These are phyloP conservation scores for Alloscopus bannaensis DNA, from an alignment of 2,888 invertebrate genomes.

Conservation along the genomic window DNA sequence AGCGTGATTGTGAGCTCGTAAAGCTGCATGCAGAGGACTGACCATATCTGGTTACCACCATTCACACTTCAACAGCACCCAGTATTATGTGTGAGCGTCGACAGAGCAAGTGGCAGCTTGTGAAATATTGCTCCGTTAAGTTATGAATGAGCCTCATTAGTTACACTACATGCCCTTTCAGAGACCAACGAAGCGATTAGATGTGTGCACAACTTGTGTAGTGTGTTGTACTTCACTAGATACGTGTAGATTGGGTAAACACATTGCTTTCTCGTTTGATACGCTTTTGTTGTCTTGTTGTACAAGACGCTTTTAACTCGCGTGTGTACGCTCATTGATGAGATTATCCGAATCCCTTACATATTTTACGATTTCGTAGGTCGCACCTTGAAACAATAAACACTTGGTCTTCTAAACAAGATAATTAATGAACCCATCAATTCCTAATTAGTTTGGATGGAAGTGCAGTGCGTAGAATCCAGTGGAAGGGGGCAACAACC, in stretches of 20 bases:
- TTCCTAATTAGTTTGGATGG: slow-evolving; percentile 46
- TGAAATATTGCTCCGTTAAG: slow-evolving; percentile 35
- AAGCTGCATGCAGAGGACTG: neutral
- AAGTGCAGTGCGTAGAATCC: no score
- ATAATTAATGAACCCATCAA: slow-evolving; percentile 41
- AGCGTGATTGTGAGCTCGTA: neutral
- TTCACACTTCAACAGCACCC: slow-evolving; percentile 42
- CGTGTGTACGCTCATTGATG: neutral
- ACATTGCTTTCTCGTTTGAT: neutral
- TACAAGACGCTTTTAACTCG: no score
- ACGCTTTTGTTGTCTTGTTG: no score
- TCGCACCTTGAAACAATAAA: slow-evolving; percentile 22
- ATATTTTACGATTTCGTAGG: slow-evolving; percentile 12
- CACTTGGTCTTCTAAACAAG: neutral
- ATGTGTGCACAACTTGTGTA: no score
- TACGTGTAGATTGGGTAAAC: neutral
- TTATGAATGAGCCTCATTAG: slow-evolving; percentile 51
- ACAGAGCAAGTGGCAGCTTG: neutral
- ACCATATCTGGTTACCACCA: slow-evolving; percentile 36
- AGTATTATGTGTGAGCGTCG: no score
- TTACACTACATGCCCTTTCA: slow-evolving; percentile 8
- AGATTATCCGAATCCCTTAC: no score
- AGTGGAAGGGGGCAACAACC: no score
- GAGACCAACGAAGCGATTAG: slow-evolving; percentile 14
- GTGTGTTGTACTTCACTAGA: no score